phyloP scores from a whole-genome alignment of 2,113 vertebrate genomes.

The Chionomys nivalis region DNA sequence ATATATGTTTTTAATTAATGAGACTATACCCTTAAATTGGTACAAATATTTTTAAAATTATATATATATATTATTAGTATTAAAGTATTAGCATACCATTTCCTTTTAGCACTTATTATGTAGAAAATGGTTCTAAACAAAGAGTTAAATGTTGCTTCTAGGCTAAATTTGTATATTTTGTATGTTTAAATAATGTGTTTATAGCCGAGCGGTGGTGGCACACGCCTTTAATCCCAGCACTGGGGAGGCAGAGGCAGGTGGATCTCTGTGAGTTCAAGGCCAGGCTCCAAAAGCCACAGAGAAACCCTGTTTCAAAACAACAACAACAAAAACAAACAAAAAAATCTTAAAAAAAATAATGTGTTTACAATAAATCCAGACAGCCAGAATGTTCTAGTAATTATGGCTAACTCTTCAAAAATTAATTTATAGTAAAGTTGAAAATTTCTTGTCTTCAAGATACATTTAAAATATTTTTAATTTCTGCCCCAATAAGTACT shows the following conservation, averaged over 20 bases:
- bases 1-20: not conserved
- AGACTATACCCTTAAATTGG: not conserved
- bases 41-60: not conserved
- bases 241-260: too few relatives aligned
- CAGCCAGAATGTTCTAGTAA: slow-evolving; percentile 37
- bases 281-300: too few relatives aligned
- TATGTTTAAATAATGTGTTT: slow-evolving; percentile 13
- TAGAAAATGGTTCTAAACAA: slow-evolving; percentile 40
- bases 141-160: not conserved
- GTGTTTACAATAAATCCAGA: slow-evolving; percentile 5
- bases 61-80: not conserved
- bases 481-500: slow-evolving; percentile 45
- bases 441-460: slow-evolving; percentile 30
- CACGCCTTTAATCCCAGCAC: too few relatives aligned
- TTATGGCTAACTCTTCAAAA: slow-evolving; percentile 30
- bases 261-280: too few relatives aligned
- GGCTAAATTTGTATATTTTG: not conserved
- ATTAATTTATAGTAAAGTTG: slow-evolving; percentile 36
- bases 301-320: too few relatives aligned
- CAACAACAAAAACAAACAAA: too few relatives aligned
- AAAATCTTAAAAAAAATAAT: not conserved
- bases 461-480: slow-evolving; percentile 25
- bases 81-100: not conserved
- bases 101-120: not conserved
- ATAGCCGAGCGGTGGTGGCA: not conserved